These are phyloP conservation scores for Haplochromis burtoni DNA, from an alignment of 2,113 vertebrate genomes.

Conservation along the genomic window DNA sequence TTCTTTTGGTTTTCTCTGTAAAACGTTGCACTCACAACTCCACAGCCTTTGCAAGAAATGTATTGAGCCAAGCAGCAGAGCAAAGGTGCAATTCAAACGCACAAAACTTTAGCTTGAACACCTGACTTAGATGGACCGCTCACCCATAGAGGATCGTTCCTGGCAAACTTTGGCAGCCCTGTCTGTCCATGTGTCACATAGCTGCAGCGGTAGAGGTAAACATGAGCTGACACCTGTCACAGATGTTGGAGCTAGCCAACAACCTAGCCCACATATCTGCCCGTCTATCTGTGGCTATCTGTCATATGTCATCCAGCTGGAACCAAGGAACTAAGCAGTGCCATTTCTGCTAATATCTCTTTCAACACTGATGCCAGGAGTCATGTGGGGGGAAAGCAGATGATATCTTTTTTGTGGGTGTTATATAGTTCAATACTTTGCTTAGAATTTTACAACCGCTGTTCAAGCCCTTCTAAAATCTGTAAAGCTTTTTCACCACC, in stretches of 20 bases:
- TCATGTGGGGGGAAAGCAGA: constrained; percentile 15
- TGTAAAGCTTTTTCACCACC: background rate
- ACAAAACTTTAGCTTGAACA: background rate
- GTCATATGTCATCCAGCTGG: constrained; percentile 43
- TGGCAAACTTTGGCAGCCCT: constrained; percentile 18
- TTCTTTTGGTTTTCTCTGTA: background rate
- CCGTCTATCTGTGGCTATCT: constrained; percentile 35
- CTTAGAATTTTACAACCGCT: background rate
- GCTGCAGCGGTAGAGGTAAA: constrained; percentile 34
- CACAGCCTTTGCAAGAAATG: background rate
- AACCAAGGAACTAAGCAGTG: constrained; percentile 24
- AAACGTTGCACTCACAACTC: background rate
- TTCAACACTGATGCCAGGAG: constrained; percentile 33
- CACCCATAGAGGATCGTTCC: background rate
- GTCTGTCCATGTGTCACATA: constrained; percentile 12
- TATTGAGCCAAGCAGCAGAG: background rate
- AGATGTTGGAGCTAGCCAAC: constrained; percentile 42
- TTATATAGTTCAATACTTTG: background rate
- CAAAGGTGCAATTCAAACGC: background rate
- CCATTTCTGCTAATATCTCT: constrained; percentile 42
- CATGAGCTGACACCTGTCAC: constrained; percentile 60
- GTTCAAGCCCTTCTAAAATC: background rate
- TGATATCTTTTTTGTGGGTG: background rate
- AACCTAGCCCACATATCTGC: constrained; percentile 35
- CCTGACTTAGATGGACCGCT: background rate